Evolutionary conservation across 2,888 invertebrate genomes (phyloP).

Genomic region (Spilarctia lutea): DNA sequence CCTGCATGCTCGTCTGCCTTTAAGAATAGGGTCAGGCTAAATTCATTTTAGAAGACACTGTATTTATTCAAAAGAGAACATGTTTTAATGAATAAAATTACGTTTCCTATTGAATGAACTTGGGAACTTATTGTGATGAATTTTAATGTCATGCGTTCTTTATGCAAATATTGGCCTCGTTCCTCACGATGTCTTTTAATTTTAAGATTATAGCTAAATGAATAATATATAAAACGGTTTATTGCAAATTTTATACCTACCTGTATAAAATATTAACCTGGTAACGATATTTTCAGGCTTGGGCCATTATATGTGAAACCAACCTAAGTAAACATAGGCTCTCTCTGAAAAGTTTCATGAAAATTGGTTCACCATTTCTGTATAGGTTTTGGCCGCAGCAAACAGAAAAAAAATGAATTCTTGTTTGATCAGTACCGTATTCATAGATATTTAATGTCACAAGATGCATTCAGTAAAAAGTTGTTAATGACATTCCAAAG

Average conservation of each 20-base stretch:
- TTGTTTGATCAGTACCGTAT: neutral
- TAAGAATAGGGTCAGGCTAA: neutral
- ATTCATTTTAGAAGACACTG: neutral
- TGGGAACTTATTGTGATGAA: slow-evolving; percentile 70
- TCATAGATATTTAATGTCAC: too few relatives aligned
- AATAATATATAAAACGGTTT: slow-evolving; percentile 42
- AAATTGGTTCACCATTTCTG: neutral
- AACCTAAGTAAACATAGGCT: too few relatives aligned
- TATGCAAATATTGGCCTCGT: slow-evolving; percentile 69
- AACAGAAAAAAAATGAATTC: neutral
- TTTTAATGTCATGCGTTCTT: slow-evolving; percentile 67
- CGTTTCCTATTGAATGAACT: slow-evolving; percentile 47
- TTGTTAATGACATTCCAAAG: neutral
- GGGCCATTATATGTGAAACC: neutral
- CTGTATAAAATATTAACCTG: neutral
- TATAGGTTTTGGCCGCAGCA: neutral
- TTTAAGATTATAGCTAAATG: slow-evolving; percentile 50
- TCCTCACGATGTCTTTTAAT: slow-evolving; percentile 55
- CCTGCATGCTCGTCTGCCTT: neutral
- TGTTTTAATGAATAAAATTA: slow-evolving; percentile 26
- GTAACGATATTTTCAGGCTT: neutral
- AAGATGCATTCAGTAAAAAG: neutral
- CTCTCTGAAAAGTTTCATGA: too few relatives aligned
- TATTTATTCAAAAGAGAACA: slow-evolving; percentile 1
- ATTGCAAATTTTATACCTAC: slow-evolving; percentile 18